A percentile compares a stretch with the other conserved stretches of the same genome.
Conservation (phyloP, 2,797 vertebrate species). For the Jordanella pulchra region DNA sequence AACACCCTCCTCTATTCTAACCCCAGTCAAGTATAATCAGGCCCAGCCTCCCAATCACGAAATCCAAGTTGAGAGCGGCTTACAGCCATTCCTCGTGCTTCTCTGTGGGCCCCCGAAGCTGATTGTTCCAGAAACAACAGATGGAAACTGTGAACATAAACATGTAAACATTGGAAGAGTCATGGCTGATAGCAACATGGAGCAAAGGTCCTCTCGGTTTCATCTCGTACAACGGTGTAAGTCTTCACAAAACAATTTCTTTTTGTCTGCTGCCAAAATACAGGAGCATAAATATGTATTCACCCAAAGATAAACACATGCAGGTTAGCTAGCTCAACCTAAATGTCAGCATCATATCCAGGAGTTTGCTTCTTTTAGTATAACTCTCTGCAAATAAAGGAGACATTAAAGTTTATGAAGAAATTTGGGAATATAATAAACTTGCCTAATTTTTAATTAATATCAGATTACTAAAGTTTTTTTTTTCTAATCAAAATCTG, state of each 20-base stretch:
- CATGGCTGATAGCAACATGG: slow-evolving; percentile 60
- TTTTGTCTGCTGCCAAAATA: slow-evolving; percentile 64
- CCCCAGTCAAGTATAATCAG: slow-evolving; percentile 75
- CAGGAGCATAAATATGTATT: slow-evolving; percentile 65
- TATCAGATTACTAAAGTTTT: not conserved
- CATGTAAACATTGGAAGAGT: slow-evolving; percentile 82
- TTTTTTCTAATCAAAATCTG: not conserved
- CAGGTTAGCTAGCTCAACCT: slow-evolving; percentile 31
- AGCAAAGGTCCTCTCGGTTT: slow-evolving; percentile 51
- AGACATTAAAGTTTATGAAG: not conserved
- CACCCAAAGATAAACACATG: slow-evolving; percentile 45
- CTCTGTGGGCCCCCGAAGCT: slow-evolving; percentile 70
- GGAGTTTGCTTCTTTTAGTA: slow-evolving; percentile 3
- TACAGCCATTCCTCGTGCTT: slow-evolving; percentile 61
- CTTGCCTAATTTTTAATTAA: not conserved
- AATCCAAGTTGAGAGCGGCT: slow-evolving; percentile 79
- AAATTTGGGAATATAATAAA: slow-evolving; percentile 13
- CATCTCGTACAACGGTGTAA: slow-evolving; percentile 66
- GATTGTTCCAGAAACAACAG: slow-evolving; percentile 86
- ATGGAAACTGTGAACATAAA: slow-evolving; percentile 85
- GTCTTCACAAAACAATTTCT: slow-evolving; percentile 68
- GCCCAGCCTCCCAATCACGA: slow-evolving; percentile 81
- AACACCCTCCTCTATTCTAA: slow-evolving; percentile 20
- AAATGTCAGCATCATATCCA: slow-evolving; percentile 41
- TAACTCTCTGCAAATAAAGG: not conserved